phyloP scores from a whole-genome alignment of 1,140 invertebrate genomes.

The Drosophila kepulauana region DNA sequence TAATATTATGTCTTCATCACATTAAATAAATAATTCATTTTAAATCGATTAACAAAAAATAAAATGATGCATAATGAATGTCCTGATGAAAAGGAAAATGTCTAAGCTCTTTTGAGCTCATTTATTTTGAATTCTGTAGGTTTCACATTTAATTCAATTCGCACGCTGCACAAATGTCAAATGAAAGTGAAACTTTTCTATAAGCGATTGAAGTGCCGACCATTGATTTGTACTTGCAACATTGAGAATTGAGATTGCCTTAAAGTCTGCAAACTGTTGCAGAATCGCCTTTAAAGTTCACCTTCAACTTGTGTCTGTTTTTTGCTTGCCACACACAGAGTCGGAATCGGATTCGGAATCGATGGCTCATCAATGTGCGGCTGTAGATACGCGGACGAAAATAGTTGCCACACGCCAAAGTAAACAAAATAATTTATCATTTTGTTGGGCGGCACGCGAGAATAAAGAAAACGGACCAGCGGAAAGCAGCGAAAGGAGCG shows the following conservation, averaged over 20 bases:
- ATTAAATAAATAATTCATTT: no score
- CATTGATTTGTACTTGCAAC: neutral
- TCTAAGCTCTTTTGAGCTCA: no score
- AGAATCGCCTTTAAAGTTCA: neutral
- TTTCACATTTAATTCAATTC: no score
- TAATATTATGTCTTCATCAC: no score
- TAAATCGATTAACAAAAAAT: no score
- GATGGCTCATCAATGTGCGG: slow-evolving; percentile 21
- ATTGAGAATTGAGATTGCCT: neutral
- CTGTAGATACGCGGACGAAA: slow-evolving; percentile 20
- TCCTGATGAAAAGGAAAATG: no score
- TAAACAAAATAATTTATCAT: slow-evolving; percentile 79
- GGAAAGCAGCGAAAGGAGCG: neutral
- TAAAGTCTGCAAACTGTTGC: neutral
- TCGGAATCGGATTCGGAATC: neutral
- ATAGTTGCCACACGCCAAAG: slow-evolving; percentile 61
- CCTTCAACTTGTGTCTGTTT: neutral
- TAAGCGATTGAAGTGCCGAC: neutral
- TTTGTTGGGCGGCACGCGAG: slow-evolving; percentile 39
- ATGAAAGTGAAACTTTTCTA: no score
- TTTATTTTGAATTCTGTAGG: no score
- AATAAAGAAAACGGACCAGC: neutral
- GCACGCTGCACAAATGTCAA: no score
- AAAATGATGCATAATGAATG: no score
- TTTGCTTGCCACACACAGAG: neutral